These are phyloP conservation scores for Caenorhabditis parvicauda DNA, from an alignment of 2,888 invertebrate genomes.

Conservation along the genomic window DNA sequence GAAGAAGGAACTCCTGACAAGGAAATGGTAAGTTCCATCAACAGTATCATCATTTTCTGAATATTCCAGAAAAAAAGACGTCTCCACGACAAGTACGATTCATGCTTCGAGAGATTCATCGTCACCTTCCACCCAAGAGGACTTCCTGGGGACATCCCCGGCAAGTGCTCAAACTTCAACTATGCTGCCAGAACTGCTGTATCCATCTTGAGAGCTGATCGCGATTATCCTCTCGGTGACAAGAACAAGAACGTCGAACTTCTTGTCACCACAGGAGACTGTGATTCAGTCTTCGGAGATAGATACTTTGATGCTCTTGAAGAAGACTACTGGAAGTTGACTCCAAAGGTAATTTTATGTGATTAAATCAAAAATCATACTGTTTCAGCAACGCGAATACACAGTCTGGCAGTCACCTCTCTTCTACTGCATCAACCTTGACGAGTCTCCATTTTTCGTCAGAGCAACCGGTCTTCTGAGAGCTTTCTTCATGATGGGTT, in stretches of 20 bases:
- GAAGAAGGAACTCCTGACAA: conserved; percentile 55
- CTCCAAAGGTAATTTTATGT: not conserved
- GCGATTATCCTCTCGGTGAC: conserved; percentile 43
- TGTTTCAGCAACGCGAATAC: conserved; percentile 33
- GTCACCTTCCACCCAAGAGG: conserved; percentile 56
- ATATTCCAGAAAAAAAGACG: conserved; percentile 38
- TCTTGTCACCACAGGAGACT: conserved; percentile 56
- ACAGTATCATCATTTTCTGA: conserved; percentile 1
- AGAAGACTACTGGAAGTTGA: conserved; percentile 53
- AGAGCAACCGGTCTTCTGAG: conserved; percentile 51
- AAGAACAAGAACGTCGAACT: conserved; percentile 38
- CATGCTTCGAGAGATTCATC: conserved; percentile 48
- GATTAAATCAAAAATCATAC: conserved; percentile 1
- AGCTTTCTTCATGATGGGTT: conserved; percentile 58
- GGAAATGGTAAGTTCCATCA: conserved; percentile 32
- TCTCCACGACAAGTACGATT: conserved; percentile 42
- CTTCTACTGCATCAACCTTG: conserved; percentile 54
- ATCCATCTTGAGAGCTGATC: conserved; percentile 39
- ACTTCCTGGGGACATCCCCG: conserved; percentile 54
- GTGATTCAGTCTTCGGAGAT: conserved; percentile 54
- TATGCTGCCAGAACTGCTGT: conserved; percentile 47
- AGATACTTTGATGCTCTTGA: conserved; percentile 55
- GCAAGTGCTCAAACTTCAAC: conserved; percentile 57
- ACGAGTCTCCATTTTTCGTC: conserved; percentile 56
- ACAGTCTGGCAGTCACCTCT: conserved; percentile 58